Evolutionary conservation across 2,888 invertebrate genomes (phyloP).

Genomic region (Zele albiditarsus): DNA sequence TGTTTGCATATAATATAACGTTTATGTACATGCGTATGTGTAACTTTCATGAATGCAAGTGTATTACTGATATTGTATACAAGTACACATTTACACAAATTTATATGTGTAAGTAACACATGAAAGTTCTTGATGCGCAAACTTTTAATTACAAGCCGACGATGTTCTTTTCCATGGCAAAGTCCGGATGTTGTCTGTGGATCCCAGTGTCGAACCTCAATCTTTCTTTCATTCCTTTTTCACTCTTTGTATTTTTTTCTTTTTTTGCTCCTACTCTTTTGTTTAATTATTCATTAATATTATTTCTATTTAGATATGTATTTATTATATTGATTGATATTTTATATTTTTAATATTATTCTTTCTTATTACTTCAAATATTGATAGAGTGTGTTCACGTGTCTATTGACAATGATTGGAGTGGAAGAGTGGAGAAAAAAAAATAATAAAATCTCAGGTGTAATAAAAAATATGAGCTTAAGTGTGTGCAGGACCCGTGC

Average conservation of each 20-base stretch:
- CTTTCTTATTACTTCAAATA: background rate
- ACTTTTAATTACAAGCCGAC: slow-evolving; percentile 57
- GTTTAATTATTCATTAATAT: background rate
- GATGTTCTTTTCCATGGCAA: slow-evolving; percentile 53
- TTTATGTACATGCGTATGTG: slow-evolving; percentile 6
- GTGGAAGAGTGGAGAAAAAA: background rate
- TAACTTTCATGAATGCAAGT: background rate
- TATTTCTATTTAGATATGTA: background rate
- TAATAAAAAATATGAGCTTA: slow-evolving; percentile 8
- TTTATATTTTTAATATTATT: background rate
- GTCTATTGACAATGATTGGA: background rate
- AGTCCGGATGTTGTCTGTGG: slow-evolving; percentile 41
- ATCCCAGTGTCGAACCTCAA: slow-evolving; percentile 33
- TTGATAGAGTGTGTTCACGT: background rate
- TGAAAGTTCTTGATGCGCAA: slow-evolving; percentile 58
- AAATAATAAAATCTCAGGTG: background rate
- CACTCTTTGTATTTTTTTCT: background rate
- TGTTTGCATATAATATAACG: slow-evolving; percentile 17
- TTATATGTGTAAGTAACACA: background rate
- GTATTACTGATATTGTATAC: background rate
- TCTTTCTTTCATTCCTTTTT: slow-evolving; percentile 6
- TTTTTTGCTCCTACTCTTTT: background rate
- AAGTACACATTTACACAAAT: background rate
- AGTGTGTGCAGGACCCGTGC: slow-evolving; percentile 22
- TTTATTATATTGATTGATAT: background rate